Percentiles rank a stretch among this genome's conserved stretches.
Evolutionary conservation across 2,888 invertebrate species (phyloP).

Genomic region (Napeogenes inachia): DNA sequence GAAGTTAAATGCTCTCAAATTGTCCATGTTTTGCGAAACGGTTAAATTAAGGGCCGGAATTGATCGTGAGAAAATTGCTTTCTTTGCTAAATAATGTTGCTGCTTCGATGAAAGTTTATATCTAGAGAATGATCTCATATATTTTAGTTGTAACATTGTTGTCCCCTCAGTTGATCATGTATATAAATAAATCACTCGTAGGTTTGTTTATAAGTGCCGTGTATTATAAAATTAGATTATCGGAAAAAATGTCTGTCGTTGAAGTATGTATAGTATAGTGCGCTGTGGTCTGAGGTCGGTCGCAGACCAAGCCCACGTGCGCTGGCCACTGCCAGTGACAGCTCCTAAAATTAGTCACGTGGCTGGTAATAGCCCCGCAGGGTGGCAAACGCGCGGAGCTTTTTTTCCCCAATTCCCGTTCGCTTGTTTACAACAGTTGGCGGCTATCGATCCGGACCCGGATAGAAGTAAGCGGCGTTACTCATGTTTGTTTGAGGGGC

Average conservation of each 20-base stretch:
- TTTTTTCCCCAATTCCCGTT: slow-evolving; percentile 60
- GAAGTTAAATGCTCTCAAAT: slow-evolving; percentile 30
- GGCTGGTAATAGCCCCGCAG: slow-evolving; percentile 67
- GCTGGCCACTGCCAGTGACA: slow-evolving; percentile 63
- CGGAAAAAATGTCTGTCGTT: background rate
- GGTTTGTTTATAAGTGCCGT: background rate
- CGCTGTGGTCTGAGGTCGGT: slow-evolving; percentile 23
- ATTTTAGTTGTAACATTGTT: background rate
- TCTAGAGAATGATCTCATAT: background rate
- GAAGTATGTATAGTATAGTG: background rate
- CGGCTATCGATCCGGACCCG: slow-evolving; percentile 60
- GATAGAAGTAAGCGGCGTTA: slow-evolving; percentile 56
- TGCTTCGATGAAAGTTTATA: background rate
- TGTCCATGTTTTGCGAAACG: slow-evolving; percentile 30
- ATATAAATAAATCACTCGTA: background rate
- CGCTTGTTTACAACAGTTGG: slow-evolving; percentile 75
- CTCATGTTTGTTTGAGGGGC: slow-evolving; percentile 50
- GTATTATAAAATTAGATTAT: background rate
- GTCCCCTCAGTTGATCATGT: background rate
- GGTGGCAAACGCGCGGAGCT: slow-evolving; percentile 55
- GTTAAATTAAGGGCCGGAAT: slow-evolving; percentile 19
- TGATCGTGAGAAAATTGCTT: slow-evolving; percentile 29
- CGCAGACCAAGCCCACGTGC: slow-evolving; percentile 52
- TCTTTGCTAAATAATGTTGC: slow-evolving; percentile 17
- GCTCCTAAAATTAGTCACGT: slow-evolving; percentile 76